Evolutionary conservation across 1,140 invertebrate species (phyloP).

Genomic region (Aphaenogaster ashmeadi): DNA sequence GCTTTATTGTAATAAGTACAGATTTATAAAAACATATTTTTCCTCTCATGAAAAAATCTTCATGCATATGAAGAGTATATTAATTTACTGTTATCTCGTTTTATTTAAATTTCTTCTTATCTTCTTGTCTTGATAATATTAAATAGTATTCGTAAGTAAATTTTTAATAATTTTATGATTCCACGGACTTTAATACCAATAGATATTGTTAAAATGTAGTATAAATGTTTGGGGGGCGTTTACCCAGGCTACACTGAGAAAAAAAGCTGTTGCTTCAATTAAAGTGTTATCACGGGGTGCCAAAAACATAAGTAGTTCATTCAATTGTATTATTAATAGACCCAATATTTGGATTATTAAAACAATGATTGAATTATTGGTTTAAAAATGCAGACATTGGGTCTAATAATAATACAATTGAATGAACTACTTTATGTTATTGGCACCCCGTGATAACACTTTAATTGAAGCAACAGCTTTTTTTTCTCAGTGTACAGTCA

Average conservation of each 20-base stretch:
- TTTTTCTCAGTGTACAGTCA: not conserved
- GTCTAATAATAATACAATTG: too few relatives aligned
- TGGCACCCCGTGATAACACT: too few relatives aligned
- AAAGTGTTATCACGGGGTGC: too few relatives aligned
- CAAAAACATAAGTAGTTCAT: too few relatives aligned
- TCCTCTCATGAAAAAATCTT: not conserved
- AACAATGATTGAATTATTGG: too few relatives aligned
- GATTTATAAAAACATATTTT: not conserved
- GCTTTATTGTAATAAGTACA: not conserved
- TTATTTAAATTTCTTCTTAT: not conserved
- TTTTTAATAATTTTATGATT: not conserved
- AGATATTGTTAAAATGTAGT: not conserved
- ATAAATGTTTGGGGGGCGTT: not conserved
- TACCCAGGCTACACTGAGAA: not conserved
- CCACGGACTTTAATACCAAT: not conserved
- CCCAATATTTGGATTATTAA: too few relatives aligned
- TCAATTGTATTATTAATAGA: too few relatives aligned
- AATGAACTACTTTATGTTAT: too few relatives aligned
- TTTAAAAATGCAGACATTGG: too few relatives aligned
- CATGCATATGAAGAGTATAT: not conserved
- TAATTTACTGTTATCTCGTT: not conserved
- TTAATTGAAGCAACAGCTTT: too few relatives aligned
- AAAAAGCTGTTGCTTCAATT: too few relatives aligned
- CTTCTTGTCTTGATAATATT: not conserved
- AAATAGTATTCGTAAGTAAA: not conserved